Base-by-base conservation (phyloP, 2,888 invertebrate species). In the Caenorhabditis angaria region DNA sequence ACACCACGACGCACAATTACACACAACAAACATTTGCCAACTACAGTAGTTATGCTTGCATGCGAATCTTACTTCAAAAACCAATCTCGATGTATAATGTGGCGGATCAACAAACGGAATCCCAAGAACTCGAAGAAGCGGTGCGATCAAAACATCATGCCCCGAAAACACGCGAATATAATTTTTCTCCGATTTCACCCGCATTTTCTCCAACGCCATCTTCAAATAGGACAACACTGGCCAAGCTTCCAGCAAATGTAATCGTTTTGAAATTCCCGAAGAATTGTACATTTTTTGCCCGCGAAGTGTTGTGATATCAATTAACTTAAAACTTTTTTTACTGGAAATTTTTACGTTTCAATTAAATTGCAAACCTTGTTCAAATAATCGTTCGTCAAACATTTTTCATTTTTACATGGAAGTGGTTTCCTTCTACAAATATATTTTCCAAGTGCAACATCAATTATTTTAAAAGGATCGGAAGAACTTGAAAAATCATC, bases 31-130 rank as follows among this genome's bases (percentile, higher is more conserved):
- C 32, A 8, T 32, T 32, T 5, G 32, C 5, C 5, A 32, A 10
- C 32, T 32, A 5, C 5, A 32, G 10, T 8, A 32, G 10, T 6
- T 48, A 10, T 6, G 4, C 12, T 14, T 12, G 1, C 20, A 32
- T 14, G 18, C 47, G 28, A 32, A 22, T 0, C 28, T 50, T 28
- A 55, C 92, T 88, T 97, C 96, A 80, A 96, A 92, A 2, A 94
- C 91, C 81, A 96, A 90, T 62, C 96, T 90, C 0, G 95, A 92
- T 0, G 94, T 95, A 88, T 94, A 97, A 25, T 93, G 92, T 56
- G 95, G 92, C 74, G 89, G 63, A 85, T 88, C 55, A 10, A 76
- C 58, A 51, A 70, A 74, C 10, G 68, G 74, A 58, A 81, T 57
- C n/a, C 75, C 62, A 22, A 81, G 67, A 25, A 67, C 66, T 55